A percentile compares a stretch with the other conserved stretches of the same genome.
Conservation (phyloP, 1,140 invertebrate genomes). For the Cotesia glomerata region DNA sequence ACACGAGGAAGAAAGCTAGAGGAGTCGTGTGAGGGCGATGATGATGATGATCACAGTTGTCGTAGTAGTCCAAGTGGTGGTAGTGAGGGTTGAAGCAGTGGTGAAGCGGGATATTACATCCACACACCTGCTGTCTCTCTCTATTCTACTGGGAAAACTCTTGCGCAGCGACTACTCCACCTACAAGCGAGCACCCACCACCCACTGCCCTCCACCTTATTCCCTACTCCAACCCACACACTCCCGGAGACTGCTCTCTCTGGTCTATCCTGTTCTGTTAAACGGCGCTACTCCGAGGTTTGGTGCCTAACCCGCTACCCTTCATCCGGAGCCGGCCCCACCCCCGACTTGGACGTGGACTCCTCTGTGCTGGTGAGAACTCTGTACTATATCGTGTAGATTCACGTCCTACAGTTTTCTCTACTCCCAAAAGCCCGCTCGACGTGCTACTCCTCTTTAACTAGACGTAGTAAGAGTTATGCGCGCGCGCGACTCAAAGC, state of each 20-base stretch:
- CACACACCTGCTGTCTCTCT: neutral
- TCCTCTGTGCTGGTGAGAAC: no score
- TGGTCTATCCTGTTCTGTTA: neutral
- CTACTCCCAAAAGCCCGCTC: constrained; percentile 1
- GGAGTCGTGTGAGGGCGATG: constrained; percentile 15
- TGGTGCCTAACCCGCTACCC: neutral
- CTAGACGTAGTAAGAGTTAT: constrained; percentile 50
- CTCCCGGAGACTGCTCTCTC: constrained; percentile 28
- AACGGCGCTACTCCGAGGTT: neutral
- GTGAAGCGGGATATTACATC: neutral
- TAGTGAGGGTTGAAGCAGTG: no score
- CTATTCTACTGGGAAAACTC: neutral
- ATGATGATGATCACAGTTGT: neutral
- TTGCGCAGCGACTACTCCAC: constrained; percentile 21
- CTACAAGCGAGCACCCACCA: neutral
- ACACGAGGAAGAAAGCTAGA: neutral
- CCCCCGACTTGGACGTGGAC: neutral
- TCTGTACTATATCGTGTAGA: no score
- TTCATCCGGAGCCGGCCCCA: neutral
- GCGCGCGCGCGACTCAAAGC: constrained; percentile 42
- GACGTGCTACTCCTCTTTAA: constrained; percentile 11
- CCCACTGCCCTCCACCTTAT: neutral
- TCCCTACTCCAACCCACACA: constrained; percentile 4
- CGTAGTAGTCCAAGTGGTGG: neutral
- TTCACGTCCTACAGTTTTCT: neutral